Base-by-base conservation (phyloP, 1,140 invertebrate species). In the Hylaeus volcanicus region DNA sequence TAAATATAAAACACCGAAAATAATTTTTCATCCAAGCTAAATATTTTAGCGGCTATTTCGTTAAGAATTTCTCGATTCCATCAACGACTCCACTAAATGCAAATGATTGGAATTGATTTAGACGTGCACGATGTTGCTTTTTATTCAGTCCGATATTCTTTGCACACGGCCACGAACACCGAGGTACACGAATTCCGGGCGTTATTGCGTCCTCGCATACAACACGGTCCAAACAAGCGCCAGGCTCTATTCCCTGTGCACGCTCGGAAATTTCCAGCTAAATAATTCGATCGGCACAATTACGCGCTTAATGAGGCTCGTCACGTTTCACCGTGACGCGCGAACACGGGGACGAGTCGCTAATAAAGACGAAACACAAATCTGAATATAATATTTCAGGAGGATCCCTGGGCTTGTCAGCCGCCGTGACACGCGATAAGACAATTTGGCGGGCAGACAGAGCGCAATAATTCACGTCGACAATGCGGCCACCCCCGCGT, bases 381-480 rank as follows among this genome's bases (percentile, higher is more conserved):
- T 76, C 53, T 69, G 51, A 74, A 78, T 79, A 78, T 79, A 79
- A 83, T 81, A 74, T 71, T 74, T 84, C 69, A 51, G 43, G 70
- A 74, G 66, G 65, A 82, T 72, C 66, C 26, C 75, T 65, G 74
- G 71, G 79, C 61, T 71, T 85, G 75, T 85, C 75, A 75, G 64
- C 75, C 51, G 15, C 60, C 26, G 61, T 53, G 70, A 79, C 86
- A 87, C 76, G 84, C 86, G 86, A 87, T 87, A 83, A 84, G 81
- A 83, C 81, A 83, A 87, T 87, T 87, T 87, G 71, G 72, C 69
- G 78, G 58, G 60, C 77, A 41, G 39, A 66, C 63, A 39, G 70
- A 79, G 74, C 81, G 74, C 78, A 78, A 86, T 86, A 87, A 87
- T 87, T 87, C 86, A 86, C 64, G 72, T 83, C 70, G 70, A 56